These are phyloP conservation scores for Eulemur albifrons DNA, from an alignment of 2,797 vertebrate species.

Conservation along the genomic window DNA sequence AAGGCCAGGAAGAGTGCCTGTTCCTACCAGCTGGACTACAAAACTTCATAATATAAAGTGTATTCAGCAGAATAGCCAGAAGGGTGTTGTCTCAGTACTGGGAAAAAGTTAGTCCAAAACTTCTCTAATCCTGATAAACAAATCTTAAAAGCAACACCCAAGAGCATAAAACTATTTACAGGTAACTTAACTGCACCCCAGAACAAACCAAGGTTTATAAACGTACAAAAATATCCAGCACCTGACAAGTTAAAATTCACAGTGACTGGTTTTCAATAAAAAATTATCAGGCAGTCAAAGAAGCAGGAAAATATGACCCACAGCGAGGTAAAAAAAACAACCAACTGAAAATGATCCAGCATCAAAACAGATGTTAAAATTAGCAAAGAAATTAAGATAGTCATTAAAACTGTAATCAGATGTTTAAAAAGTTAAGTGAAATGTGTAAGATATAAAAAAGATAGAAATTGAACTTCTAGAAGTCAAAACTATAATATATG, in stretches of 20 bases:
- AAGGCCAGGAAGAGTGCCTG: not conserved
- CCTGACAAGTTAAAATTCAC: slow-evolving; percentile 19
- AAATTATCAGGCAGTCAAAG: not conserved
- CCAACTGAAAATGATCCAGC: not conserved
- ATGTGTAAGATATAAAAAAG: slow-evolving; percentile 5
- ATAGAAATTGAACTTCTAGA: not conserved
- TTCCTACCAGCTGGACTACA: not conserved
- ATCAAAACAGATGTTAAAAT: not conserved
- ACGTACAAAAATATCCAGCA: not conserved
- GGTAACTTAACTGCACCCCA: not conserved
- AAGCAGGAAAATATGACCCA: not conserved
- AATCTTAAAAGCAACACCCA: not conserved
- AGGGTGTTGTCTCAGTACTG: not conserved
- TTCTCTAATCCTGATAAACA: not conserved
- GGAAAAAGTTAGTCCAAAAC: not conserved
- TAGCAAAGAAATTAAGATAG: not conserved
- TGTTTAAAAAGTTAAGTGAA: not conserved
- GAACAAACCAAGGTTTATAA: not conserved
- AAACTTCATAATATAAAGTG: not conserved
- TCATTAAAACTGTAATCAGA: not conserved
- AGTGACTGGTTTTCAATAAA: not conserved
- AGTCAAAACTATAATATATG: not conserved
- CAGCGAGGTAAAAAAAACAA: not conserved
- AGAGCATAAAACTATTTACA: not conserved
- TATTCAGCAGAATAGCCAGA: not conserved